Conservation (phyloP, 2,797 vertebrate genomes). For the Mycteria americana region DNA sequence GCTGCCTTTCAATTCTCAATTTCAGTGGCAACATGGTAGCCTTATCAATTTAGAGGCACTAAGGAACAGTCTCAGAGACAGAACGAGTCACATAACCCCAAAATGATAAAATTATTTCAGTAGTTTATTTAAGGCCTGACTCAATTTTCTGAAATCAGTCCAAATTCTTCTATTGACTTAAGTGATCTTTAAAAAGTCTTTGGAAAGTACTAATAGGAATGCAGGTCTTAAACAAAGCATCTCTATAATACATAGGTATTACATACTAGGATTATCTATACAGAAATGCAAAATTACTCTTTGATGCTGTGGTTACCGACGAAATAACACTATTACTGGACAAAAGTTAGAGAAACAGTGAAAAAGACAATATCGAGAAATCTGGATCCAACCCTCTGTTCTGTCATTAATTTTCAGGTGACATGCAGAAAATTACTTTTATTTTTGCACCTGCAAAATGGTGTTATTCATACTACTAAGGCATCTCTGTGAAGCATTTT, state of each 20-base stretch:
- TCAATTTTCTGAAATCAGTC: not conserved
- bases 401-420: not conserved
- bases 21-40: not conserved
- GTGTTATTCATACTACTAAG: not conserved
- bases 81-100: not conserved
- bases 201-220: not conserved
- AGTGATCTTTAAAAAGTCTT: not conserved
- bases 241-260: not conserved
- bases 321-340: not conserved
- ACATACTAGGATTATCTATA: not conserved
- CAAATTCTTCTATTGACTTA: not conserved
- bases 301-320: not conserved
- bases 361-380: not conserved
- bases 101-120: not conserved
- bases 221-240: not conserved
- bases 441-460: not conserved
- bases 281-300: not conserved
- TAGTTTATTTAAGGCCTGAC: not conserved
- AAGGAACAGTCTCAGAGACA: not conserved
- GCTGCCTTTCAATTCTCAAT: not conserved
- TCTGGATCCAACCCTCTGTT: not conserved
- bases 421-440: not conserved
- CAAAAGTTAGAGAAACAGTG: not conserved
- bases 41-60: not conserved
- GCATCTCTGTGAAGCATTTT: not conserved